A percentile compares a stretch with the other conserved stretches of the same genome.
Evolutionary conservation across 2,797 vertebrate genomes (phyloP).

Genomic region (Onychomys torridus): DNA sequence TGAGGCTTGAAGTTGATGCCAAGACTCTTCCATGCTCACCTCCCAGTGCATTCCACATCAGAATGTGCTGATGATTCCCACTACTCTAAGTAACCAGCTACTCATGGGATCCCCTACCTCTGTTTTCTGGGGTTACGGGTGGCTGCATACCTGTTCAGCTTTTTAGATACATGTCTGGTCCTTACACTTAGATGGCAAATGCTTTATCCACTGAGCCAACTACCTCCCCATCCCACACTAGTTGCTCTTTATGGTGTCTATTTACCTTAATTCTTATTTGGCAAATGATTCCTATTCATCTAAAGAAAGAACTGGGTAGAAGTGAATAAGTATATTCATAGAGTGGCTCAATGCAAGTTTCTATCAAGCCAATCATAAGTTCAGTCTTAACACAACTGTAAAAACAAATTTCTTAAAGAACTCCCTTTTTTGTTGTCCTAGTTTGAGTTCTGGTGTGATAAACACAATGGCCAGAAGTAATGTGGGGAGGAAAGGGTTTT

Average conservation of each 20-base stretch:
- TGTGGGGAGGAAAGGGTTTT: not conserved
- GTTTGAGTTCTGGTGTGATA: not conserved
- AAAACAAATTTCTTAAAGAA: conserved; percentile 17
- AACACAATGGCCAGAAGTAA: not conserved
- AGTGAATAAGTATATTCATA: not conserved
- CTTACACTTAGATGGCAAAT: not conserved
- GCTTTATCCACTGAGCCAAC: not conserved
- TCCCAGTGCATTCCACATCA: not conserved
- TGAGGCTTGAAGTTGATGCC: not conserved
- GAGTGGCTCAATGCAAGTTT: not conserved
- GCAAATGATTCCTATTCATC: not conserved
- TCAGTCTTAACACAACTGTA: not conserved
- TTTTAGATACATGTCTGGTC: not conserved
- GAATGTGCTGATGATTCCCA: not conserved
- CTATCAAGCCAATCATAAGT: not conserved
- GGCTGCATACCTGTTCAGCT: not conserved
- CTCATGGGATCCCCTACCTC: not conserved
- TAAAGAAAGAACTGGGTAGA: conserved; percentile 19
- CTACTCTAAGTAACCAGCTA: not conserved
- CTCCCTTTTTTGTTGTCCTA: not conserved
- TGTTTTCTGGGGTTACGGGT: not conserved
- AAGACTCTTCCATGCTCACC: not conserved
- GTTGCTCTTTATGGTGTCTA: not conserved
- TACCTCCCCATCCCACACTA: not conserved
- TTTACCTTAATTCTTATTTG: conserved; percentile 22